phyloP scores from a whole-genome alignment of 2,113 vertebrate genomes.

The Chaetura pelagica region DNA sequence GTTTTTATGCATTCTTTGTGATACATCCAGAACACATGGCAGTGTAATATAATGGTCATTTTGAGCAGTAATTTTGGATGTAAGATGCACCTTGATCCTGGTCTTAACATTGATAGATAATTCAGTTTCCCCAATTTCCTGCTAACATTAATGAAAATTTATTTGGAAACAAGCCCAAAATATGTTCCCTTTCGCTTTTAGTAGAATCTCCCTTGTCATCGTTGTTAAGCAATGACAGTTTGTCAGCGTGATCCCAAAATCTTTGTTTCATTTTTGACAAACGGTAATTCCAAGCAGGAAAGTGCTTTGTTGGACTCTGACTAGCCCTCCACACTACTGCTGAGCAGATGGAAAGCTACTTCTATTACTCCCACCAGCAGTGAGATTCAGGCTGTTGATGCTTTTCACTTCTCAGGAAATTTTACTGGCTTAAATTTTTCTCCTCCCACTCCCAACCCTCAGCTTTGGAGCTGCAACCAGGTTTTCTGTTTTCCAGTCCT shows the following conservation, averaged over 20 bases:
- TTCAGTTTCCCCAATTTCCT: neutral
- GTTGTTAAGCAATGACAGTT: neutral
- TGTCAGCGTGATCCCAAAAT: neutral
- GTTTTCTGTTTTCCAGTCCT: neutral
- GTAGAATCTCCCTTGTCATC: neutral
- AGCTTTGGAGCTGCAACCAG: neutral
- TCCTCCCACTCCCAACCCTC: neutral
- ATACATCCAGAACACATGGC: neutral
- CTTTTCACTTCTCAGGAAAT: constrained; percentile 32
- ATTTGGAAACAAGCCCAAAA: neutral
- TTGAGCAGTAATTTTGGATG: neutral
- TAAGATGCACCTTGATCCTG: neutral
- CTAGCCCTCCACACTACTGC: neutral
- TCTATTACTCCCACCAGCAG: constrained; percentile 25
- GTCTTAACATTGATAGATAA: neutral
- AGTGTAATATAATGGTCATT: neutral
- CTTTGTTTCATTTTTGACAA: neutral
- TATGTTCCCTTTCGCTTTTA: neutral
- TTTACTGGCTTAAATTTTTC: neutral
- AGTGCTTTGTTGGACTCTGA: neutral
- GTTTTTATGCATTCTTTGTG: neutral
- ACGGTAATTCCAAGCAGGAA: neutral
- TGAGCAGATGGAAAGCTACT: constrained; percentile 46
- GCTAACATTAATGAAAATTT: neutral
- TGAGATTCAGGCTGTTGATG: neutral